These are phyloP conservation scores for Cossypha dichroa DNA, from an alignment of 2,797 vertebrate genomes.

Conservation along the genomic window DNA sequence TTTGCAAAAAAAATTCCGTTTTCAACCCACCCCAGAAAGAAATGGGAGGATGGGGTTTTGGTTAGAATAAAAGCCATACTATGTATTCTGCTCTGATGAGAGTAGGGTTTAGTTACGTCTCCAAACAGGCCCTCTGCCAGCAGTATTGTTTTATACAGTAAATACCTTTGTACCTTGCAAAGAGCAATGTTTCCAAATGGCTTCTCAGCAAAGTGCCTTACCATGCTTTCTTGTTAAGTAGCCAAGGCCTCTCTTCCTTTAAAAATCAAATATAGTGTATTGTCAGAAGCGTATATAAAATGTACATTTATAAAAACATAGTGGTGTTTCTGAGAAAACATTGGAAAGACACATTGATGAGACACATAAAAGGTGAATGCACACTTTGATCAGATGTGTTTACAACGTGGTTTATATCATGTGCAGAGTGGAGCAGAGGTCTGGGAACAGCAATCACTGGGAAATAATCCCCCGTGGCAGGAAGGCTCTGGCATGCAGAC, in stretches of 20 bases:
- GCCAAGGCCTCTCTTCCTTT: constrained; percentile 56
- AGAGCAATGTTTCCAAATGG: background rate
- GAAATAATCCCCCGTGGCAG: constrained; percentile 58
- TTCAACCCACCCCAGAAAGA: background rate
- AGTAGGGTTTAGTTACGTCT: background rate
- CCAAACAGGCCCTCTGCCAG: constrained; percentile 30
- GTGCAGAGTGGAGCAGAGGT: constrained; percentile 62
- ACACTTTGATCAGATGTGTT: constrained; percentile 72
- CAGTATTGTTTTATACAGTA: constrained; percentile 36
- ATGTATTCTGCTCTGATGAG: constrained; percentile 29
- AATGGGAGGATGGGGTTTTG: background rate
- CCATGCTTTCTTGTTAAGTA: constrained; percentile 56
- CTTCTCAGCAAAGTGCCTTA: constrained; percentile 69
- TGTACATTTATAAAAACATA: constrained; percentile 60
- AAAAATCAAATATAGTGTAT: constrained; percentile 60
- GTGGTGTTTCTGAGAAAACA: constrained; percentile 56
- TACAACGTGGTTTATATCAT: constrained; percentile 69
- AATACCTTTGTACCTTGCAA: constrained; percentile 46
- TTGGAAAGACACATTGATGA: constrained; percentile 61
- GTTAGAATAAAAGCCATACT: constrained; percentile 65
- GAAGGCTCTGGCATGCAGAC: background rate
- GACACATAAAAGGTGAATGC: constrained; percentile 66
- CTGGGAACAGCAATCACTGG: constrained; percentile 62
- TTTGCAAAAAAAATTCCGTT: background rate
- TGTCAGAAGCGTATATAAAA: constrained; percentile 59